Percentiles rank a stretch among this genome's conserved stretches.
Conservation (phyloP, 2,797 vertebrate genomes). For the Betta splendens region DNA sequence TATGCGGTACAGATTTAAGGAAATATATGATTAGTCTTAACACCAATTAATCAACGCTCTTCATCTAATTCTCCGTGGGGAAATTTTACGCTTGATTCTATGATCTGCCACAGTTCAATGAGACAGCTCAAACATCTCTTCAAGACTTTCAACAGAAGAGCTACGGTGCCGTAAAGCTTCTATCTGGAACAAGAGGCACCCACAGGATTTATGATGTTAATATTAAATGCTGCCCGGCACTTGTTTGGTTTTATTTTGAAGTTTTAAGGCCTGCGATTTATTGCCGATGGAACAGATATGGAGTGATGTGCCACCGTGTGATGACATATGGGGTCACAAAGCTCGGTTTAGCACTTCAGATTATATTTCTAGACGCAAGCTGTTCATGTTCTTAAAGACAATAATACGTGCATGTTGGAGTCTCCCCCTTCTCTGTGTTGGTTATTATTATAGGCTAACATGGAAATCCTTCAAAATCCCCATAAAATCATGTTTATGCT, state of each 20-base stretch:
- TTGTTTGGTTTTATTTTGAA: constrained; percentile 13
- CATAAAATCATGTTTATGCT: constrained; percentile 39
- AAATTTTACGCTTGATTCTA: constrained; percentile 37
- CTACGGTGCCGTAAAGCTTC: constrained; percentile 11
- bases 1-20: constrained; percentile 53
- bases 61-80: constrained; percentile 39
- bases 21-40: constrained; percentile 61
- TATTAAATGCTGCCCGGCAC: constrained; percentile 8
- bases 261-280: constrained; percentile 5
- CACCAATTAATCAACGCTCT: constrained; percentile 54
- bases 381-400: constrained; percentile 5
- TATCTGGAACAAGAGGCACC: constrained; percentile 22
- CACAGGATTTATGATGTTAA: constrained; percentile 15
- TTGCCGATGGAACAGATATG: constrained; percentile 9
- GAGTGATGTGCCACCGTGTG: not conserved
- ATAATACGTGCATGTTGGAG: constrained; percentile 8
- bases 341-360: constrained; percentile 9
- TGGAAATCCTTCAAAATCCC: constrained; percentile 54
- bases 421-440: constrained; percentile 24
- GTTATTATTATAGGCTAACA: constrained; percentile 38
- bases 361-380: constrained; percentile 20
- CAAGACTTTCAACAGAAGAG: constrained; percentile 8
- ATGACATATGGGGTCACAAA: constrained; percentile 4
- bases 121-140: constrained; percentile 43
- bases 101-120: constrained; percentile 47